Base-by-base conservation (phyloP, 2,797 vertebrate genomes). In the Dendrocincla fuliginosa region DNA sequence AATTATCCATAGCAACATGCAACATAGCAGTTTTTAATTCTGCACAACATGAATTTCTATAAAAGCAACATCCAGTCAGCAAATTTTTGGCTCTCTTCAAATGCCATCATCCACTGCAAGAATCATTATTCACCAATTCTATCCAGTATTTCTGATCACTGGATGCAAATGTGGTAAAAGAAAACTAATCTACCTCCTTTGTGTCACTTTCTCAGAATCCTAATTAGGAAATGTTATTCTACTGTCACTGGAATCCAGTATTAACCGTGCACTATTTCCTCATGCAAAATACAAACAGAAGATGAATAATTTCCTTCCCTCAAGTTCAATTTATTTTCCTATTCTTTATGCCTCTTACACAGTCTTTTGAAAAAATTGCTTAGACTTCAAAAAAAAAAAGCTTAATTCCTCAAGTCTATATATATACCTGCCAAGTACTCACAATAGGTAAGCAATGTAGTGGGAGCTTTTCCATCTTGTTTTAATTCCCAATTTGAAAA, bases 51-150 rank as follows among this genome's bases (percentile, higher is more conserved):
- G 23, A 52, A 80, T 64, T 85, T 83, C 82, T 85, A 32, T n/a
- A 74, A 85, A 92, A 89, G 78, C 60, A 56, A 67, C 53, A 42
- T 85, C 80, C 81, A 80, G 78, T 83, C 93, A 95, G 94, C 89
- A 87, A 15, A 49, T 85, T 80, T 87, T 70, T 70, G 41, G 52
- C 44, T 85, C 57, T 81, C 84, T 74, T n/a, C 56, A 92, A 79
- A 89, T 83, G 82, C 75, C 4, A 3, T 87, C 71, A 89, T 37
- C 68, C 37, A 65, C 71, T 92, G 82, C 52, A 87, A 74, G 41
- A 94, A 56, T 60, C 37, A 87, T 70, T 85, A 85, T 85, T 93
- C 84, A 92, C 46, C 49, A 84, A 32, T 74, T 60, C 68, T 49
- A 80, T 11, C 42, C 75, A 60, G 68, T 39, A 68, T 83, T 92